Evolutionary conservation across 2,113 vertebrate species (phyloP).

Genomic region (Salvelinus namaycush): DNA sequence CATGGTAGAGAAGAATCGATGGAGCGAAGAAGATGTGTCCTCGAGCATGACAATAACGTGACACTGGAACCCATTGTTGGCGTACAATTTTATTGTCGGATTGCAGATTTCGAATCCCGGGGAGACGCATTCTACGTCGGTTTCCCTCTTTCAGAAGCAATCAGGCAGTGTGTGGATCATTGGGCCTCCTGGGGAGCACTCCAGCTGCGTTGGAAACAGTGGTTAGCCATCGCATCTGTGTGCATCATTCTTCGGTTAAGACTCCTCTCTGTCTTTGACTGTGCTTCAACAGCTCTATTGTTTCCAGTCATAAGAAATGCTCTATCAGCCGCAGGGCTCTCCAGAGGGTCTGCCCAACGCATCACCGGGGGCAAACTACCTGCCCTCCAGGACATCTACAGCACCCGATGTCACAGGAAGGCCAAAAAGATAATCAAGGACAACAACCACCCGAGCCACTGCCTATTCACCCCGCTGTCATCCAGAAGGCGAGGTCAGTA

Average conservation of each 20-base stretch:
- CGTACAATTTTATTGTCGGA: conserved; percentile 10
- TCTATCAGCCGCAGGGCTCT: too few species aligned
- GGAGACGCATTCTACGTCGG: conserved; percentile 8
- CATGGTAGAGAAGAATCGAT: not conserved
- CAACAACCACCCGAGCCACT: too few species aligned
- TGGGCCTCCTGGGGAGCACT: not conserved
- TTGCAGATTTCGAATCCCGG: not conserved
- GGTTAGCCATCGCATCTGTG: conserved; percentile 1
- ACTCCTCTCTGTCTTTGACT: not conserved
- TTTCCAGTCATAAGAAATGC: not conserved
- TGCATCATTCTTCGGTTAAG: not conserved
- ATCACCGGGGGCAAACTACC: too few species aligned
- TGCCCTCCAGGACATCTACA: too few species aligned
- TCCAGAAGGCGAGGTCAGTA: too few species aligned
- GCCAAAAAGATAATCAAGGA: too few species aligned
- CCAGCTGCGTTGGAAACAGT: conserved; percentile 11
- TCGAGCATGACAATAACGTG: not conserved
- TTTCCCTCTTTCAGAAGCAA: conserved; percentile 30
- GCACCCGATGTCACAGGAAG: too few species aligned
- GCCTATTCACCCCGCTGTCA: too few species aligned
- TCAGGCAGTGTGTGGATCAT: conserved; percentile 25
- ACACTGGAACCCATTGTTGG: not conserved
- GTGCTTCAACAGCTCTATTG: not conserved
- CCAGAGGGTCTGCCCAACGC: too few species aligned
- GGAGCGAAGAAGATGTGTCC: not conserved